Conservation (phyloP, 2,113 vertebrate genomes). For the Pelobates fuscus region DNA sequence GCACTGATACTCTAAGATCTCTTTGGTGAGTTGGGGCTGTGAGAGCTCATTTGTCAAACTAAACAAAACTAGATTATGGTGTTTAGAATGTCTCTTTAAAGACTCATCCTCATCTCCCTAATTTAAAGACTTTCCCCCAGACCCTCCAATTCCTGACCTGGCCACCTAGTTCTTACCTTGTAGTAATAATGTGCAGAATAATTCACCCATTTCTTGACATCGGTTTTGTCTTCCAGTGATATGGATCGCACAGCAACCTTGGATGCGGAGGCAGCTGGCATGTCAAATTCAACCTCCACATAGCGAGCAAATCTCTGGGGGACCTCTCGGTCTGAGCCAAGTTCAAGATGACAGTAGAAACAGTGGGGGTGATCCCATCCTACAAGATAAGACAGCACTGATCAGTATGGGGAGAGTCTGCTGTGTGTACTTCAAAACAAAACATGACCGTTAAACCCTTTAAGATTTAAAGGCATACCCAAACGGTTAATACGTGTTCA, state of each 20-base stretch:
- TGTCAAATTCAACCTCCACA: constrained; percentile 83
- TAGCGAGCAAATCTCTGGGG: constrained; percentile 74
- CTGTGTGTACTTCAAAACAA: neutral
- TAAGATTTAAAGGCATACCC: too few relatives aligned
- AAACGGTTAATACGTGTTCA: too few relatives aligned
- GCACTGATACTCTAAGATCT: too few relatives aligned
- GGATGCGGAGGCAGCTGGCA: constrained; percentile 83
- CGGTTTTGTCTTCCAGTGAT: constrained; percentile 74
- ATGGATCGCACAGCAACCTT: constrained; percentile 78
- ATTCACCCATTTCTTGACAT: constrained; percentile 85
- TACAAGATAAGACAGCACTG: constrained; percentile 50
- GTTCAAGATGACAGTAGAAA: constrained; percentile 87
- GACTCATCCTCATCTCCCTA: too few relatives aligned
- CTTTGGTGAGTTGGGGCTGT: too few relatives aligned
- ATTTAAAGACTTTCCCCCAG: neutral
- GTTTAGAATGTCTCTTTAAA: too few relatives aligned
- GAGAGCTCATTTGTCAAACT: too few relatives aligned
- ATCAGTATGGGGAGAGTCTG: neutral
- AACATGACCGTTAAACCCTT: too few relatives aligned
- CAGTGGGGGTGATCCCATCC: constrained; percentile 85
- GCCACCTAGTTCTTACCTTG: constrained; percentile 69
- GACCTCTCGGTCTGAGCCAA: constrained; percentile 87
- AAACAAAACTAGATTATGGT: too few relatives aligned
- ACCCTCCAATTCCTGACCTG: neutral
- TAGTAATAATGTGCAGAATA: constrained; percentile 86